Base-by-base conservation (phyloP, 2,797 vertebrate genomes). In the Lindbergichthys nudifrons region DNA sequence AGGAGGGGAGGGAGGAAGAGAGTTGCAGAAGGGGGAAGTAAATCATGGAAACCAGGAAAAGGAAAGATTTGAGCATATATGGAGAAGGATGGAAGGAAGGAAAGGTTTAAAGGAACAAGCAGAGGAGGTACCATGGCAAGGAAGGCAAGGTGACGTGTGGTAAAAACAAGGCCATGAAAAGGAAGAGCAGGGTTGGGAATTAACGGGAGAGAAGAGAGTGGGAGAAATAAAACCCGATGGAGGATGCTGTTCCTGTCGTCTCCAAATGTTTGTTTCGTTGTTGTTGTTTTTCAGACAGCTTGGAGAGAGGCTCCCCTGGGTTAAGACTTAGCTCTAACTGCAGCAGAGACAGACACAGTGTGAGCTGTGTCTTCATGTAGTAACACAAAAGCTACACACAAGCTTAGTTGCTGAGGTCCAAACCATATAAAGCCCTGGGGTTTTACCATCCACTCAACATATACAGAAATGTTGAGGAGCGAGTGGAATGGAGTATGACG, bases 221-320 rank as follows among this genome's bases (percentile, higher is more conserved):
- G 13, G 69, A 66, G 54, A 19, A 78, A 80, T 39, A 56, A 64
- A 71, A 86, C 75, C 66, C 78, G 63, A 48, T 2, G 68, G 65
- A 76, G 73, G 69, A 67, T 56, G 57, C 63, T 73, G 77, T 68
- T 90, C 21, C 50, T 65, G 68, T 75, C 32, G 51, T 80, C 81
- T 84, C 80, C 77, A 84, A 87, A 87, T 86, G 85, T 84, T 80
- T 80, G 73, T 63, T 80, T 70, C 0, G 15, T 74, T 84, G 86
- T 73, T 84, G 80, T 82, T 88, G 76, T 88, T 90, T 88, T 85
- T 50, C 68, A 53, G 82, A 70, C 76, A 77, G 82, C 80, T 81
- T 39, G 59, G 76, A 84, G 58, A 87, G 82, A 78, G 46, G 61
- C 69, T 88, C 91, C 85, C 89, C 52, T 36, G 86, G 89, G 89